A percentile compares a stretch with the other conserved stretches of the same genome.
Conservation (phyloP, 2,113 vertebrate species). For the Stercorarius parasiticus region DNA sequence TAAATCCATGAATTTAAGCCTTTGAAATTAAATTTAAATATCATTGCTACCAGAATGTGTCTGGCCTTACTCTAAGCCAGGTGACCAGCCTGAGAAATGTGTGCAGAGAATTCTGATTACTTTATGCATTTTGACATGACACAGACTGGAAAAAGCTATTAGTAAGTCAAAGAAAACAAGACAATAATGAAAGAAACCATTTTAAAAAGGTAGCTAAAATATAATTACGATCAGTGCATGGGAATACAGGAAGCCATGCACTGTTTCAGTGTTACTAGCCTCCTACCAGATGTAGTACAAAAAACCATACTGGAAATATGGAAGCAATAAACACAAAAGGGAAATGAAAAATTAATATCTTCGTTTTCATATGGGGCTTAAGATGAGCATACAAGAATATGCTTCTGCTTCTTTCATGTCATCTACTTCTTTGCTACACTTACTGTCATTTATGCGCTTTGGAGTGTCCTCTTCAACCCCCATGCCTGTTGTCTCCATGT, state of each 20-base stretch:
- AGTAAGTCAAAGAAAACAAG: background rate
- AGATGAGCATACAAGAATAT: background rate
- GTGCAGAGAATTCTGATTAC: background rate
- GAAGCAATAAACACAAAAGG: background rate
- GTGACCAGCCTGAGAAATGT: background rate
- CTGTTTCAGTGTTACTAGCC: background rate
- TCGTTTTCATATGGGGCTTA: background rate
- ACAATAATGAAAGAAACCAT: background rate
- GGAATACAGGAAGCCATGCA: background rate
- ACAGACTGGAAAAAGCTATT: background rate
- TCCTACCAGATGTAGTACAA: background rate
- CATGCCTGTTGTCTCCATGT: background rate
- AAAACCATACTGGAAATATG: background rate
- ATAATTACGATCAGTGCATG: background rate
- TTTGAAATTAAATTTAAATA: conserved; percentile 56
- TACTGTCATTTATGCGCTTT: background rate
- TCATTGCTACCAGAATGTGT: background rate
- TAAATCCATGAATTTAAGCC: conserved; percentile 22
- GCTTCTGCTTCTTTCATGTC: background rate
- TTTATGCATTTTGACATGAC: background rate
- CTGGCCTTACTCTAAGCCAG: background rate
- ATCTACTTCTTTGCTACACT: background rate
- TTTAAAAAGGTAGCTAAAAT: background rate
- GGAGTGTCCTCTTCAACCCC: background rate
- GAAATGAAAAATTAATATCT: background rate